Conservation (phyloP, 2,888 invertebrate genomes). For the Coleophora flavipennella region DNA sequence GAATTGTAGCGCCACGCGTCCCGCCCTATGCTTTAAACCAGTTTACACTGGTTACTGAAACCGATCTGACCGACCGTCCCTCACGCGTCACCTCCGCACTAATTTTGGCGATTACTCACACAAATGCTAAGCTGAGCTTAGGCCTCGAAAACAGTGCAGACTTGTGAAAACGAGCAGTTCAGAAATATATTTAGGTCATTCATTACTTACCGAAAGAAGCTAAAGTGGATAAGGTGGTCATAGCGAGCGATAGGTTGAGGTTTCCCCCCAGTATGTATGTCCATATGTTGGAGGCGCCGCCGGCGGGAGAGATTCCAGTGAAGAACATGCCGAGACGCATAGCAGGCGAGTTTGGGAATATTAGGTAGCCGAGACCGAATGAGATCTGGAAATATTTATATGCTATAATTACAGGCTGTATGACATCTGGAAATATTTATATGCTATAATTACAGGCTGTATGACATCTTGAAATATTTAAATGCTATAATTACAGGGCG, state of each 20-base stretch:
- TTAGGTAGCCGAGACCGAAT: constrained; percentile 78
- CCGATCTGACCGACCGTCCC: no score
- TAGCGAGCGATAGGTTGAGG: constrained; percentile 92
- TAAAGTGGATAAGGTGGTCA: constrained; percentile 93
- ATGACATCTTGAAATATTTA: no score
- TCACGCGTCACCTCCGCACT: no score
- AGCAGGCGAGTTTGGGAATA: constrained; percentile 74
- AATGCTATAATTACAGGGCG: constrained; percentile 1
- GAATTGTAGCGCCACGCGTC: no score
- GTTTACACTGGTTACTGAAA: no score
- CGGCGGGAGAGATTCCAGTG: constrained; percentile 92
- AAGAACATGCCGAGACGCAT: constrained; percentile 91
- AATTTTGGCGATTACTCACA: no score
- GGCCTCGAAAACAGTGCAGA: no score
- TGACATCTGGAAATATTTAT: no score
- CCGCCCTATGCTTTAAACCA: no score
- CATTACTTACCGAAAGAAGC: constrained; percentile 81
- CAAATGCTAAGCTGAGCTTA: no score
- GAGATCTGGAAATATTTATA: constrained; percentile 68
- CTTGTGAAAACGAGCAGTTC: no score
- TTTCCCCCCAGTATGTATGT: constrained; percentile 93
- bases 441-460: constrained; percentile 1
- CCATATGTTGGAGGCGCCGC: constrained; percentile 98
- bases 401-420: constrained; percentile 1
- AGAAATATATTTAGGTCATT: no score